phyloP scores from a whole-genome alignment of 64 coral and sea anemone genomes.

The Stichodactyla mertensii region DNA sequence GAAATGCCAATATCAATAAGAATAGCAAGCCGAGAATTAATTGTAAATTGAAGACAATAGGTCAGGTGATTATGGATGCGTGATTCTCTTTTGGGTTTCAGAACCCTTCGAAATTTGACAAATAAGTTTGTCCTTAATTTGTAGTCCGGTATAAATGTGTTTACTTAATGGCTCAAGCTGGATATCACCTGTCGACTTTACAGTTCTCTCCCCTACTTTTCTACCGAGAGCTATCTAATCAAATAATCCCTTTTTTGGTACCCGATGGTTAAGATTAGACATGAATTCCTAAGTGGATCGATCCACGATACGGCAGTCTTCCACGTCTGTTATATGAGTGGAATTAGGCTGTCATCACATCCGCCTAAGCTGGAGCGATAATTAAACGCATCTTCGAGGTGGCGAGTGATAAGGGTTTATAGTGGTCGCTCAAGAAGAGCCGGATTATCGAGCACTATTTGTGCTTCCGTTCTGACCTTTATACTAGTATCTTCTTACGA shows the following conservation, averaged over 20 bases:
- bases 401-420: conserved; percentile 31
- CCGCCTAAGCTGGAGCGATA: conserved; percentile 46
- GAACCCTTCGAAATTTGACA: conserved; percentile 61
- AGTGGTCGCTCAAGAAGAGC: conserved; percentile 21
- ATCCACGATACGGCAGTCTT: conserved; percentile 36
- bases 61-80: conserved; percentile 22
- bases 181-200: conserved; percentile 32
- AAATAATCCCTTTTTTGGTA: conserved; percentile 35
- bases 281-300: conserved; percentile 17
- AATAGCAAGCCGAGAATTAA: conserved; percentile 73
- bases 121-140: conserved; percentile 63
- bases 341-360: conserved; percentile 62
- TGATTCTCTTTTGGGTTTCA: conserved; percentile 38
- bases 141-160: conserved; percentile 62
- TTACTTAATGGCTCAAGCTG: conserved; percentile 57
- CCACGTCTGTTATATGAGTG: conserved; percentile 47
- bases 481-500: conserved; percentile 55
- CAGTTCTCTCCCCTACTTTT: conserved; percentile 8
- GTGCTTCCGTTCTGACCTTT: conserved; percentile 50
- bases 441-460: conserved; percentile 42
- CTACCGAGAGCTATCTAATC: conserved; percentile 23
- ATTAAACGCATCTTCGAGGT: conserved; percentile 32
- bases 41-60: conserved; percentile 80
- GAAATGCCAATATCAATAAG: conserved; percentile 66
- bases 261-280: conserved; percentile 27